Conservation (phyloP, 2,888 invertebrate genomes). For the Drosophila mimica region DNA sequence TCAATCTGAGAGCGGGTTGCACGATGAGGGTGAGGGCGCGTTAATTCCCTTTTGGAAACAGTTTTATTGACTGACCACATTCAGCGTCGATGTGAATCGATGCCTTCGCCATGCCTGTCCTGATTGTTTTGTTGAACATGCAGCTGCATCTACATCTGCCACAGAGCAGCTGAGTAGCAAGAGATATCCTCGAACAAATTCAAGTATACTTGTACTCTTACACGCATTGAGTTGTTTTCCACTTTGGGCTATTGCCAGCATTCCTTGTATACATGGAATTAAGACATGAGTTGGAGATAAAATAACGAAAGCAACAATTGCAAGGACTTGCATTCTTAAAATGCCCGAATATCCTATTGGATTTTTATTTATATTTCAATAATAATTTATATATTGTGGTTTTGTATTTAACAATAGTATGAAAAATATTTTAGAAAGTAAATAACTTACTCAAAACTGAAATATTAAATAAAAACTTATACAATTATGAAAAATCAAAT, state of each 20-base stretch:
- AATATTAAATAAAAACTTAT: neutral
- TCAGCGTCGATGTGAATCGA: constrained; percentile 35
- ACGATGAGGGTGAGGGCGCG: constrained; percentile 47
- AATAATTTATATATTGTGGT: neutral
- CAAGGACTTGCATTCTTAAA: neutral
- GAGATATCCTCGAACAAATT: constrained; percentile 9
- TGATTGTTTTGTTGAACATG: constrained; percentile 72
- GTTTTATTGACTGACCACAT: constrained; percentile 75
- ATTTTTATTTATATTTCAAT: neutral
- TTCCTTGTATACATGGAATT: neutral
- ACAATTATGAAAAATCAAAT: neutral
- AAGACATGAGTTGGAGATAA: neutral
- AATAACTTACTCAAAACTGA: neutral
- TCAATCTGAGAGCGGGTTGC: constrained; percentile 28
- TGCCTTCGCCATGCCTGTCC: constrained; percentile 51
- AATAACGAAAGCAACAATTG: constrained; percentile 4
- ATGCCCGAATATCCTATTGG: too few relatives aligned
- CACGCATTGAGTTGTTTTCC: constrained; percentile 14
- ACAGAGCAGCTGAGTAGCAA: constrained; percentile 2
- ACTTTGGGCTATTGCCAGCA: constrained; percentile 18
- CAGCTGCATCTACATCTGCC: constrained; percentile 27
- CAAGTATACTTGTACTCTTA: neutral
- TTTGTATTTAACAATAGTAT: neutral
- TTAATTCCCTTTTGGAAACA: constrained; percentile 75
- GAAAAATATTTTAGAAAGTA: neutral